Evolutionary conservation across 2,888 invertebrate species (phyloP).

Genomic region (Cryptus armator): DNA sequence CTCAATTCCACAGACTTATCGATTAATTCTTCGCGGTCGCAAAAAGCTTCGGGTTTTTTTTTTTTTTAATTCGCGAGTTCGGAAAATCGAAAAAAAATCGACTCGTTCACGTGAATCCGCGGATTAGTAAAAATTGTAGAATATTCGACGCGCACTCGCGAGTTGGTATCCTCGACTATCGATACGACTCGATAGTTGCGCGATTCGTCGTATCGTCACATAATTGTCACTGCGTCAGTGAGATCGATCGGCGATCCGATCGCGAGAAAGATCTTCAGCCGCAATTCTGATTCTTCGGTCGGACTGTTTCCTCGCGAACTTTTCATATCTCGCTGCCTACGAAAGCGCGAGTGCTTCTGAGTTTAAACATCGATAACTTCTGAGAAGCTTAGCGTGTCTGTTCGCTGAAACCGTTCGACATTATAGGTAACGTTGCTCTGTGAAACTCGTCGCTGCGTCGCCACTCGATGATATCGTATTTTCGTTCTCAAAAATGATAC

Average conservation of each 20-base stretch:
- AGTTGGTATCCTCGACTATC: neutral
- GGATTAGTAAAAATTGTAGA: neutral
- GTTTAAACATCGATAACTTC: neutral
- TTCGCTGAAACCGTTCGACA: neutral
- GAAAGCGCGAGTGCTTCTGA: neutral
- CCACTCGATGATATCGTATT: neutral
- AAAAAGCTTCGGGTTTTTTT: conserved; percentile 78
- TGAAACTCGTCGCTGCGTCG: neutral
- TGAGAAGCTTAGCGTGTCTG: neutral
- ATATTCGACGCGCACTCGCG: conserved; percentile 41
- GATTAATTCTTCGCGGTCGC: conserved; percentile 79
- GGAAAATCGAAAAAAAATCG: conserved; percentile 46
- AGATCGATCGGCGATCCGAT: neutral
- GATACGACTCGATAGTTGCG: neutral
- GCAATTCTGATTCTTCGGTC: neutral
- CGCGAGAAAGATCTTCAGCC: neutral
- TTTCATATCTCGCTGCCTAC: neutral
- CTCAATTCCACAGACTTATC: conserved; percentile 76
- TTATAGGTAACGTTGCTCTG: neutral
- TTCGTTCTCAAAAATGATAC: neutral
- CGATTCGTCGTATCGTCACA: neutral
- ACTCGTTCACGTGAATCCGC: neutral
- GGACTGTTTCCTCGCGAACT: neutral
- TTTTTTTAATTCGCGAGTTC: conserved; percentile 48
- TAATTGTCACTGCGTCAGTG: neutral